Conservation (phyloP, 2,113 vertebrate genomes). For the Archocentrus centrarchus region DNA sequence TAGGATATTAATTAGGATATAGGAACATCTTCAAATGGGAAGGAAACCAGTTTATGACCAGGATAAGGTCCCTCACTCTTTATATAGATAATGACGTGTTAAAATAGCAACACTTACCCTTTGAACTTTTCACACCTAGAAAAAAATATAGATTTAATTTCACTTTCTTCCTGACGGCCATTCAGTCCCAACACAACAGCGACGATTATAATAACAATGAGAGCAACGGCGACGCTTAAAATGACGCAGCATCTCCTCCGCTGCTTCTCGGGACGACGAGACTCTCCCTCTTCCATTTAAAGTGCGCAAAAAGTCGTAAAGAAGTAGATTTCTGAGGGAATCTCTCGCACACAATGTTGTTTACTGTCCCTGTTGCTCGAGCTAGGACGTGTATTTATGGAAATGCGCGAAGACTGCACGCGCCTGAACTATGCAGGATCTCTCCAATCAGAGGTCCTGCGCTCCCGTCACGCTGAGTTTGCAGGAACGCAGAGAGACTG, state of each 20-base stretch:
- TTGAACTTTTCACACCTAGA: constrained; percentile 32
- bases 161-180: rapidly evolving
- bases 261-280: rapidly evolving
- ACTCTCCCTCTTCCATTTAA: neutral
- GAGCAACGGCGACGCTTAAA: rapidly evolving
- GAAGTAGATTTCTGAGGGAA: rapidly evolving
- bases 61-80: neutral
- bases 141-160: neutral
- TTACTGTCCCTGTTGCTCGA: neutral
- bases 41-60: too few relatives aligned
- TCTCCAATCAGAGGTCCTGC: neutral
- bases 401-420: neutral
- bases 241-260: neutral
- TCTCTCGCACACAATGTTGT: neutral
- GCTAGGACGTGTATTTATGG: constrained; percentile 20
- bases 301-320: neutral
- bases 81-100: rapidly evolving
- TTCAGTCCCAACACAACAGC: neutral
- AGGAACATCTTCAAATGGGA: too few relatives aligned
- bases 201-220: neutral
- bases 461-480: too few relatives aligned
- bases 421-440: neutral
- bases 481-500: neutral
- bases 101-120: constrained; percentile 10
- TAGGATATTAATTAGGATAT: too few relatives aligned